Evolutionary conservation across 1,140 invertebrate genomes (phyloP).

Genomic region (Hycleus phaleratus): DNA sequence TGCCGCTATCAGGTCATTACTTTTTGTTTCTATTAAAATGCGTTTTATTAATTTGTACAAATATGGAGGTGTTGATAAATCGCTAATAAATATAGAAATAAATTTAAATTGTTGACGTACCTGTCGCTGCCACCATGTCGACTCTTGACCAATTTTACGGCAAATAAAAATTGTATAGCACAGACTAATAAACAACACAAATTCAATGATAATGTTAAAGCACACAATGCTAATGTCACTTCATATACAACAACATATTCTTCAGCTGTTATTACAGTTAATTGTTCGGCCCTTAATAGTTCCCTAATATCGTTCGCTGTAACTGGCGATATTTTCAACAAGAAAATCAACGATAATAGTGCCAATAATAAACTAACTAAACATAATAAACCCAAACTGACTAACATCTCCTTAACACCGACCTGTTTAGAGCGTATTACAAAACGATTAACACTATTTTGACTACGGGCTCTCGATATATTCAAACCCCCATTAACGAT

Average conservation of each 20-base stretch:
- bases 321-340: constrained; percentile 73
- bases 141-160: constrained; percentile 80
- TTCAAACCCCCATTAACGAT: constrained; percentile 47
- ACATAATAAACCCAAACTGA: constrained; percentile 76
- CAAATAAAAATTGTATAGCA: constrained; percentile 88
- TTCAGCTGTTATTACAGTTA: constrained; percentile 55
- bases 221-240: constrained; percentile 80
- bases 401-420: constrained; percentile 72
- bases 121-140: constrained; percentile 47
- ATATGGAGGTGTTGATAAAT: too few species aligned
- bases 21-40: too few species aligned
- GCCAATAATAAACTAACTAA: constrained; percentile 75
- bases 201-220: constrained; percentile 78
- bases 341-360: constrained; percentile 73
- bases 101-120: constrained; percentile 19
- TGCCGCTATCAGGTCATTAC: too few species aligned
- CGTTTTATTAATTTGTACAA: too few species aligned
- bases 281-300: constrained; percentile 48
- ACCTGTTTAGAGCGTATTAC: constrained; percentile 43
- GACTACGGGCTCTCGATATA: constrained; percentile 41
- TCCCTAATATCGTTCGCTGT: constrained; percentile 45
- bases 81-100: too few species aligned
- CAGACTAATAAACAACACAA: constrained; percentile 87
- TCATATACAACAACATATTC: constrained; percentile 84
- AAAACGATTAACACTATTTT: constrained; percentile 45